phyloP scores from a whole-genome alignment of 37 sponge, comb jelly and placozoan species.

The Cladorhizidae sp. region DNA sequence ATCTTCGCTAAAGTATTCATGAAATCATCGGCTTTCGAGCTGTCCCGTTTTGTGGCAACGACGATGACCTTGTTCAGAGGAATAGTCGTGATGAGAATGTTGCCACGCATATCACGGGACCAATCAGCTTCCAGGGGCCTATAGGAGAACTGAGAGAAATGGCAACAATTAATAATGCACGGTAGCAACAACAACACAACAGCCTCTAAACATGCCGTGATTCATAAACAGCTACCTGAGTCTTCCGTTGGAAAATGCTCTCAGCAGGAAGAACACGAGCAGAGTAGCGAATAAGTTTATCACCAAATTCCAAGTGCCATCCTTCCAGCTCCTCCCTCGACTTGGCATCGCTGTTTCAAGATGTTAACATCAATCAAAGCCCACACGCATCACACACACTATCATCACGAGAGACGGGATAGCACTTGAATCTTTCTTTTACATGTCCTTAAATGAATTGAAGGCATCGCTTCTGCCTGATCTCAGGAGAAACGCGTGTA shows the following conservation, averaged over 20 bases:
- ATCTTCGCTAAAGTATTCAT: constrained; percentile 60
- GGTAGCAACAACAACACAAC: neutral
- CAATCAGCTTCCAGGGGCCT: constrained; percentile 65
- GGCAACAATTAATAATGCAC: neutral
- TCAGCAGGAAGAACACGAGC: constrained; percentile 71
- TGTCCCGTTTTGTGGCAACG: constrained; percentile 65
- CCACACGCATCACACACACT: no score
- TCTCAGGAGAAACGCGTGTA: constrained; percentile 69
- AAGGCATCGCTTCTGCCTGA: constrained; percentile 32
- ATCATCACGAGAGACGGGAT: no score
- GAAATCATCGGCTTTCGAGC: constrained; percentile 67
- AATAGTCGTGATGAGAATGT: constrained; percentile 44
- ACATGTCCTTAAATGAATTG: constrained; percentile 52
- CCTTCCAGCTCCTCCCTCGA: constrained; percentile 30
- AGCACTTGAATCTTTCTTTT: no score
- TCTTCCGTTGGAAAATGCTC: constrained; percentile 39
- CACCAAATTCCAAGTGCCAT: constrained; percentile 79
- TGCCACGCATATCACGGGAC: constrained; percentile 83
- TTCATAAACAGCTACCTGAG: no score
- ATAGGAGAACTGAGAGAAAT: constrained; percentile 42
- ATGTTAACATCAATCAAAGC: no score
- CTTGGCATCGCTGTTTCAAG: no score
- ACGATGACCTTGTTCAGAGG: constrained; percentile 52
- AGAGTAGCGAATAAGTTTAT: constrained; percentile 26
- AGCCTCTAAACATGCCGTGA: neutral